phyloP scores from a whole-genome alignment of 2,888 invertebrate genomes.

The Scaptomyza reducta region DNA sequence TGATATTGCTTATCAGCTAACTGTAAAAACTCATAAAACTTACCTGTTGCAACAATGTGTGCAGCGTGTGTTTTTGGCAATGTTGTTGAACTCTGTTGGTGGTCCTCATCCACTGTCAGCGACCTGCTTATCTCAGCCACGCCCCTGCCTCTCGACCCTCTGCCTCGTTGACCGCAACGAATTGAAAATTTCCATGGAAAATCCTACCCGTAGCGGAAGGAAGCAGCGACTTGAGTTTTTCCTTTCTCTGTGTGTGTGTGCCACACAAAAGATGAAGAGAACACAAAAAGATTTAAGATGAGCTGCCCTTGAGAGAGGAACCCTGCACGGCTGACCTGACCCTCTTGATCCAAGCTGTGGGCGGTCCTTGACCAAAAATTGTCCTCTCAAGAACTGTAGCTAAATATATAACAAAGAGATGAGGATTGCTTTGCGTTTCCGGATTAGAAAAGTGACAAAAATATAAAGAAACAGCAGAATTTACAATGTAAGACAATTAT shows the following conservation, averaged over 20 bases:
- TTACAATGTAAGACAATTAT: too few relatives aligned
- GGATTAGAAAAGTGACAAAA: not conserved
- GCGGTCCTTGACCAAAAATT: slow-evolving; percentile 23
- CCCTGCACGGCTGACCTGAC: not conserved
- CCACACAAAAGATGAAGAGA: too few relatives aligned
- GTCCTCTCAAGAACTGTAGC: not conserved
- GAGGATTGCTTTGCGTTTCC: not conserved
- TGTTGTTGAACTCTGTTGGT: slow-evolving; percentile 26
- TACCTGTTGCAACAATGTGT: slow-evolving; percentile 50
- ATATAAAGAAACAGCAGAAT: not conserved
- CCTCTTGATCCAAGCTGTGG: slow-evolving; percentile 29
- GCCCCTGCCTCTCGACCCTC: slow-evolving; percentile 11
- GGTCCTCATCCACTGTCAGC: slow-evolving; percentile 28
- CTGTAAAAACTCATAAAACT: slow-evolving; percentile 30
- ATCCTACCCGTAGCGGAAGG: slow-evolving; percentile 38
- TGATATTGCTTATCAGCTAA: slow-evolving; percentile 22
- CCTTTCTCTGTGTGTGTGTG: not conserved
- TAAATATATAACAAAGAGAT: not conserved
- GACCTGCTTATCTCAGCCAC: slow-evolving; percentile 2
- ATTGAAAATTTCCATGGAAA: slow-evolving; percentile 41
- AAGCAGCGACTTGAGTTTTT: slow-evolving; percentile 34
- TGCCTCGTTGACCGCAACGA: slow-evolving; percentile 28
- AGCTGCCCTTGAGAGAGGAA: slow-evolving; percentile 2
- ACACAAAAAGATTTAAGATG: slow-evolving; percentile 23
- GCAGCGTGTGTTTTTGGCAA: slow-evolving; percentile 1